Evolutionary conservation across 2,113 vertebrate genomes (phyloP).

Genomic region (Oncorhynchus mykiss): DNA sequence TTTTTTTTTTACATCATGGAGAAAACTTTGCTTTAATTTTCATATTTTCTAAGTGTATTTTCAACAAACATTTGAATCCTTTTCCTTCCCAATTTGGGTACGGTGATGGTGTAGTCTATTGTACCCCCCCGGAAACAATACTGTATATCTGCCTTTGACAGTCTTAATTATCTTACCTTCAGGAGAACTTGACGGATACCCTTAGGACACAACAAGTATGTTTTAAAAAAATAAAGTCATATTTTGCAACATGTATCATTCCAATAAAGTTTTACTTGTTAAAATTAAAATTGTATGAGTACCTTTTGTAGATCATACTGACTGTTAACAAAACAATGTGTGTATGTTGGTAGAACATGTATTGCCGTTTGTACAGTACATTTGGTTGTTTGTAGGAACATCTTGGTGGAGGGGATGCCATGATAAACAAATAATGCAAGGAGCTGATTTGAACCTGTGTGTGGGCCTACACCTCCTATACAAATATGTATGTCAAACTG

Average conservation of each 20-base stretch:
- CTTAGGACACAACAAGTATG: conserved; percentile 81
- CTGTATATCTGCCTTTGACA: conserved; percentile 84
- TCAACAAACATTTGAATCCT: conserved; percentile 62
- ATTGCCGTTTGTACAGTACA: neutral
- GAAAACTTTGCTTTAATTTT: conserved; percentile 59
- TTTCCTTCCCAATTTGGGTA: conserved; percentile 74
- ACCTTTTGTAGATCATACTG: neutral
- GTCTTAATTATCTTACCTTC: conserved; percentile 83
- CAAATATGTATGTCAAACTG: neutral
- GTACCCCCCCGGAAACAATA: conserved; percentile 81
- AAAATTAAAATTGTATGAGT: conserved; percentile 64
- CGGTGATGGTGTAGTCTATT: conserved; percentile 81
- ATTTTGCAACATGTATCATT: conserved; percentile 88
- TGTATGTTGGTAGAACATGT: neutral
- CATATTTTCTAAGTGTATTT: conserved; percentile 77
- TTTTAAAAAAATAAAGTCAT: conserved; percentile 75
- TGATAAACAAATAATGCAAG: neutral
- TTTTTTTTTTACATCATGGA: conserved; percentile 70
- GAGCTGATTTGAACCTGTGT: neutral
- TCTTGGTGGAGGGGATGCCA: neutral
- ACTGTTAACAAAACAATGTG: neutral
- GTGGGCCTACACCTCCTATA: too few relatives aligned
- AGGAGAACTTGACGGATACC: conserved; percentile 80
- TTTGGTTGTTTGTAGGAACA: neutral
- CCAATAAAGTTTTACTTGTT: conserved; percentile 87